These are phyloP conservation scores for Elachura formosa DNA, from an alignment of 2,113 vertebrate species.

Conservation along the genomic window DNA sequence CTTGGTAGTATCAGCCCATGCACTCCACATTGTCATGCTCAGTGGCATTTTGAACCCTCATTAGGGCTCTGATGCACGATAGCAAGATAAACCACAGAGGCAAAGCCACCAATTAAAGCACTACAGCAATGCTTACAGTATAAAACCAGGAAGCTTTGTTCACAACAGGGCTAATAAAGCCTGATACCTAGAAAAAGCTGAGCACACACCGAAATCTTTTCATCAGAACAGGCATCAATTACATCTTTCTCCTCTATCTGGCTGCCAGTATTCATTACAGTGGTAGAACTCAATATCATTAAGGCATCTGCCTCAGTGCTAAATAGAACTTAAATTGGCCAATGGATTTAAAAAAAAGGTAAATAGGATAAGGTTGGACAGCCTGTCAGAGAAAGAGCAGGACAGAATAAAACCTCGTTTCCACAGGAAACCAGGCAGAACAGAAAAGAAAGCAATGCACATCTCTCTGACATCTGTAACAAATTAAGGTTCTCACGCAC, in stretches of 20 bases:
- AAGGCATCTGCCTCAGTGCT: slow-evolving; percentile 5
- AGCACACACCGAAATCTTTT: background rate
- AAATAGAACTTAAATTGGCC: background rate
- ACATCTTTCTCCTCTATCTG: background rate
- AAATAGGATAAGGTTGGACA: background rate
- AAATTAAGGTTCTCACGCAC: background rate
- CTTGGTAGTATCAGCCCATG: background rate
- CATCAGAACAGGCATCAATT: slow-evolving; percentile 29
- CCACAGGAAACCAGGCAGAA: slow-evolving; percentile 1
- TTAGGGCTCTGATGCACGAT: background rate
- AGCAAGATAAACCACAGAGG: background rate
- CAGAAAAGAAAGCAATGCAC: background rate
- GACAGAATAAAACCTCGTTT: background rate
- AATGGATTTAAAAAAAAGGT: background rate
- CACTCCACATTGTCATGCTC: background rate
- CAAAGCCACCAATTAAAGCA: background rate
- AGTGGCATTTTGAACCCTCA: background rate
- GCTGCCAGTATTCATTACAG: background rate
- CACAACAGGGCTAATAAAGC: slow-evolving; percentile 1
- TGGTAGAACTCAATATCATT: background rate
- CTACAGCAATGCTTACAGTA: background rate
- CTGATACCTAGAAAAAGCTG: background rate
- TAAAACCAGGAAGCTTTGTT: background rate
- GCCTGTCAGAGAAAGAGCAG: background rate
- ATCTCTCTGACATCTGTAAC: background rate